Evolutionary conservation across 1,140 invertebrate genomes (phyloP).

Genomic region (Episyrphus balteatus): DNA sequence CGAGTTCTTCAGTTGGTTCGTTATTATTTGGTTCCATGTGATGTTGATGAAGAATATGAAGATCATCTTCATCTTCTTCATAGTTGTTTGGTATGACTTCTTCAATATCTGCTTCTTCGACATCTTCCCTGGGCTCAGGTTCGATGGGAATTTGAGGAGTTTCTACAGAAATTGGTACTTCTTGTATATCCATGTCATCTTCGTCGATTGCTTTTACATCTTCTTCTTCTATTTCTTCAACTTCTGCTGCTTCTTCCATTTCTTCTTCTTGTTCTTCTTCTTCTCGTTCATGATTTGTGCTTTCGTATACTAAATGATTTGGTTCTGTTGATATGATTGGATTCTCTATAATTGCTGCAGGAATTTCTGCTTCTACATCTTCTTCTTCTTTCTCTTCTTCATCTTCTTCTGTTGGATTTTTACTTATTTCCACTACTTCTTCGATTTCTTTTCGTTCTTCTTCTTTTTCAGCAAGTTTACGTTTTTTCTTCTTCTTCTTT

Average conservation of each 20-base stretch:
- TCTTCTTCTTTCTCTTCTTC: constrained; percentile 1
- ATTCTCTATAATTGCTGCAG: not conserved
- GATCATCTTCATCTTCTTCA: not conserved
- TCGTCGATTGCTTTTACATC: no score
- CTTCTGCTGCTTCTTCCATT: no score
- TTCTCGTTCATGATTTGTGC: constrained; percentile 3
- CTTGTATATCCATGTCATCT: no score
- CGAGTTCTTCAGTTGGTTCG: not conserved
- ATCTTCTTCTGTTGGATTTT: no score
- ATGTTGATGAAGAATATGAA: not conserved
- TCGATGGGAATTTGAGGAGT: no score
- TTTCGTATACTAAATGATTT: constrained; percentile 1
- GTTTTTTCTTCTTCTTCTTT: not conserved
- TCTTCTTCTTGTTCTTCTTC: not conserved
- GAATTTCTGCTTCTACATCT: not conserved
- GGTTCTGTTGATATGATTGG: no score
- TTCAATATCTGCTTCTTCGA: not conserved
- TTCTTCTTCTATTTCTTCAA: no score
- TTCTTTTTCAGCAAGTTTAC: not conserved
- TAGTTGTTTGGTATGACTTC: not conserved
- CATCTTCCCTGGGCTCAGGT: no score
- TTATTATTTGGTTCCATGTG: not conserved
- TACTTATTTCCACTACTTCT: no score
- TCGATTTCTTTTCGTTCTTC: not conserved
- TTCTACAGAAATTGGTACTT: no score